Base-by-base conservation (phyloP, 2,113 vertebrate species). In the Mungos mungo region DNA sequence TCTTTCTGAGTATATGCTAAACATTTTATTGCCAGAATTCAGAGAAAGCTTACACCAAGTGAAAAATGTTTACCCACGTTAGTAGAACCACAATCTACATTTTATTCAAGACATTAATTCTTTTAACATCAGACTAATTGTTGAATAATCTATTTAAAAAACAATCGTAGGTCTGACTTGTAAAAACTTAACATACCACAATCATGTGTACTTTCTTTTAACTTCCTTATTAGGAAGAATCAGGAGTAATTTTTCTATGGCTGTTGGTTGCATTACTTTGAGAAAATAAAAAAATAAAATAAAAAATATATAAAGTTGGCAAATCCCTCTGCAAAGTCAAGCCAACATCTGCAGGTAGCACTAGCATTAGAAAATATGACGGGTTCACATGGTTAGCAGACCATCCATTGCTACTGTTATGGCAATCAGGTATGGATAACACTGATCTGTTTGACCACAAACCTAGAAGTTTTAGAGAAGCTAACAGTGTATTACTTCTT, bases 131-230 rank as follows among this genome's bases (percentile, higher is more conserved):
- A 33, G 25, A 82, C 60, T 89, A 91, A 77, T 65, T 95, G 33
- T 50, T 41, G 23, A 94, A 72, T 65, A 85, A 38, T 47, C n/a
- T 31, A 63, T 89, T 94, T 90, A 23, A 60, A 93, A 90, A 95
- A 18, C 2, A 4, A 63, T 50, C 41, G 54, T 92, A 15, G 74
- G 41, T 71, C 68, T 91, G 45, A 60, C 77, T 50, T 35, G 23
- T 69, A 88, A 90, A 93, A 77, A 80, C 7, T 45, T 50, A 71
- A 83, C 60, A 74, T 65, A 45, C 15, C 60, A 82, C 7, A 27
- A 69, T 68, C 11, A 84, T 35, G 15, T 57, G 13, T 7, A 86
- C 57, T 63, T n/a, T 86, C 86, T 89, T 96, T 82, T n/a, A 85
- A 71, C 7, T 16, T 90, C 21, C 7, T 76, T 15, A 77, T 50